phyloP scores from a whole-genome alignment of 2,797 vertebrate genomes.

The Pipistrellus nathusii region DNA sequence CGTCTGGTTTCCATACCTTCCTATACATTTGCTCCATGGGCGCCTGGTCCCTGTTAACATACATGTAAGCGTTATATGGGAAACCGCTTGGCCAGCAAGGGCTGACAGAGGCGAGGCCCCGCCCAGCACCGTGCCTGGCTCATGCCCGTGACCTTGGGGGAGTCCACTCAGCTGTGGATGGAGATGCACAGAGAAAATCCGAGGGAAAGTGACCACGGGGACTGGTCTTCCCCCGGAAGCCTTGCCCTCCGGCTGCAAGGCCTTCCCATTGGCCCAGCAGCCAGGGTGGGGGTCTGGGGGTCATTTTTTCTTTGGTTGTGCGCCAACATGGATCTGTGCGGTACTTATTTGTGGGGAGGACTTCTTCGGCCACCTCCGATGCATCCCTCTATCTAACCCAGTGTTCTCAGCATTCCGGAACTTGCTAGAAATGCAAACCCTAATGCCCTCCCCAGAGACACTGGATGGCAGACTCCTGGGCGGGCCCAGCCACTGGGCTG shows the following conservation, averaged over 20 bases:
- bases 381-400: not conserved
- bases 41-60: not conserved
- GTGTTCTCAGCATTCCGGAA: not conserved
- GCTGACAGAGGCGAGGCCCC: not conserved
- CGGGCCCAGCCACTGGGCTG: accelerated
- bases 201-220: accelerated
- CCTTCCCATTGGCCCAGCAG: not conserved
- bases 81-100: not conserved
- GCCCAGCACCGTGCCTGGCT: not conserved
- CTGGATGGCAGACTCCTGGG: not conserved
- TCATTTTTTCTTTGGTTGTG: not conserved
- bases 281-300: not conserved
- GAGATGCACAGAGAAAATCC: not conserved
- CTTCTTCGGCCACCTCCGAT: not conserved
- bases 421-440: not conserved
- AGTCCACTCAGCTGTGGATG: accelerated
- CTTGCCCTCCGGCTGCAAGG: accelerated
- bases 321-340: not conserved
- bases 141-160: accelerated
- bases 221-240: not conserved
- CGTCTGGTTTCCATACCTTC: accelerated
- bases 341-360: not conserved
- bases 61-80: accelerated
- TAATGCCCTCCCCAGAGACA: not conserved
- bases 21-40: accelerated